These are phyloP conservation scores for Peribatodes rhomboidaria DNA, from an alignment of 2,888 invertebrate species.

Conservation along the genomic window DNA sequence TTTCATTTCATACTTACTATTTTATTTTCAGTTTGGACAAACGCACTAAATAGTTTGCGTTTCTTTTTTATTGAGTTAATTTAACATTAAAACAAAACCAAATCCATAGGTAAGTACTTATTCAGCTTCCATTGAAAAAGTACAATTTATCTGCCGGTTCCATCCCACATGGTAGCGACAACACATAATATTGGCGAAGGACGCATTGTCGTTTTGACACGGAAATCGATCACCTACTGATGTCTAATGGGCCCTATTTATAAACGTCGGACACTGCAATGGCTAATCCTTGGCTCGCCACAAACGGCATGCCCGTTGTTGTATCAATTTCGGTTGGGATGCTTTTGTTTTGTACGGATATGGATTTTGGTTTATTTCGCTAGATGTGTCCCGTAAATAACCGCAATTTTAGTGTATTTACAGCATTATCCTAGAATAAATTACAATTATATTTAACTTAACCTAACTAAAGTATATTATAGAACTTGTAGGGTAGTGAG, in stretches of 20 bases:
- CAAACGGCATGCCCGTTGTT: constrained; percentile 72
- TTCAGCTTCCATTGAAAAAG: background rate
- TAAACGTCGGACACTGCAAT: constrained; percentile 77
- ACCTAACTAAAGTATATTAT: too few species aligned
- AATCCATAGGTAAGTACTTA: background rate
- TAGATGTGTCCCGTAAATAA: background rate
- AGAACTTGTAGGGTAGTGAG: too few species aligned
- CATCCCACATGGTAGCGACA: constrained; percentile 39
- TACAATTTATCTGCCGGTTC: constrained; percentile 27
- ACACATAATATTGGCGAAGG: constrained; percentile 40
- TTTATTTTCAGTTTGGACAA: too few species aligned
- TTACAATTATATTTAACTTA: background rate
- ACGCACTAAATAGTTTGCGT: too few species aligned
- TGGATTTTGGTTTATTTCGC: constrained; percentile 8
- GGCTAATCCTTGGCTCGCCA: constrained; percentile 82
- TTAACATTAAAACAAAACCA: too few species aligned
- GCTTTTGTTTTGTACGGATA: constrained; percentile 46
- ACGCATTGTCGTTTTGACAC: constrained; percentile 46
- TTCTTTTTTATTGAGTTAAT: too few species aligned
- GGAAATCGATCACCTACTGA: constrained; percentile 73
- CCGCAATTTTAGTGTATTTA: background rate
- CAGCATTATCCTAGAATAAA: background rate
- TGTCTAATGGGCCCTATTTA: constrained; percentile 80
- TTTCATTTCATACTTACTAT: too few species aligned
- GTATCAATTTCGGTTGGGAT: constrained; percentile 51